These are phyloP conservation scores for Harpagus bidentatus DNA, from an alignment of 2,113 vertebrate species.

Conservation along the genomic window DNA sequence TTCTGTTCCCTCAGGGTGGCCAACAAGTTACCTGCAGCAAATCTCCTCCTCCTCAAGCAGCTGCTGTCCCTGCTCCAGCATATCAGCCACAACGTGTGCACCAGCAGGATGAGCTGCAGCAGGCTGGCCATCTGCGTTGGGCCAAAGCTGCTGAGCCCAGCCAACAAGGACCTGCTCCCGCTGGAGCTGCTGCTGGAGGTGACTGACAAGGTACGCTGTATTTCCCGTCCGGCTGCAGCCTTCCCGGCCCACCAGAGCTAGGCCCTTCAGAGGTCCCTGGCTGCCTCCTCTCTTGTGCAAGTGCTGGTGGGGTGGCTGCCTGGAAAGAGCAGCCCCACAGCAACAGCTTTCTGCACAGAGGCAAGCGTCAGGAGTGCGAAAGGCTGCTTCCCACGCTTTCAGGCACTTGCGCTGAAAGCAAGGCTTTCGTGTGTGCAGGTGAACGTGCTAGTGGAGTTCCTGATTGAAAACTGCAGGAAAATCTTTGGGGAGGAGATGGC, in stretches of 20 bases:
- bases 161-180: no score
- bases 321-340: no score
- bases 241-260: no score
- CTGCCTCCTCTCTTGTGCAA: no score
- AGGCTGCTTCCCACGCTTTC: no score
- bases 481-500: neutral
- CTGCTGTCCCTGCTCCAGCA: constrained; percentile 74
- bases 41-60: constrained; percentile 76
- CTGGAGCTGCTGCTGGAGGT: no score
- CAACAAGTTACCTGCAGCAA: constrained; percentile 68
- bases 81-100: constrained; percentile 70
- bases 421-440: neutral
- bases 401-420: neutral
- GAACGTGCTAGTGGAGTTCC: neutral
- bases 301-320: no score
- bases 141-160: constrained; percentile 78
- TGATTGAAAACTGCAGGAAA: neutral
- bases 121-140: constrained; percentile 84
- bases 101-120: constrained; percentile 82
- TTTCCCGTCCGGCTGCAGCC: no score
- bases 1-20: constrained; percentile 58
- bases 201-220: no score
- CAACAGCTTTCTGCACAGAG: no score
- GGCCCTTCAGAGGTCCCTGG: no score
- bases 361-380: no score